phyloP scores from a whole-genome alignment of 2,113 vertebrate species.

The Pollachius pollachius region DNA sequence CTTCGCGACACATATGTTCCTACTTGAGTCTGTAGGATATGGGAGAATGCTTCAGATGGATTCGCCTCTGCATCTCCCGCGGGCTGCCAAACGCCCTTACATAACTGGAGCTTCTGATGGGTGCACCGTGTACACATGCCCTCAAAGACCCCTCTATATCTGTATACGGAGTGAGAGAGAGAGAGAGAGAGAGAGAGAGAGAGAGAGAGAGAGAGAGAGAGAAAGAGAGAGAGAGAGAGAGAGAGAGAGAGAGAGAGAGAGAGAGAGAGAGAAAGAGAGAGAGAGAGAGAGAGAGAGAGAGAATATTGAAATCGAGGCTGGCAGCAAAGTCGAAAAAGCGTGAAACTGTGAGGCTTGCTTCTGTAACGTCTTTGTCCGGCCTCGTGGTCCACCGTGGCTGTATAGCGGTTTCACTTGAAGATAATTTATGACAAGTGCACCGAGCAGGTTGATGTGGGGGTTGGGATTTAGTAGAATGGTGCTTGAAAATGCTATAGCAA shows the following conservation, averaged over 20 bases:
- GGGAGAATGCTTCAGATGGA: conserved; percentile 86
- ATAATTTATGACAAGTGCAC: conserved; percentile 99
- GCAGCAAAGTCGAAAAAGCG: no score
- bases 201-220: background rate
- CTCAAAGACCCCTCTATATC: no score
- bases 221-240: background rate
- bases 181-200: background rate
- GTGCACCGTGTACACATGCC: background rate
- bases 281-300: background rate
- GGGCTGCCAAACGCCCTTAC: conserved; percentile 79
- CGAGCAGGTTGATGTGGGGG: conserved; percentile 77
- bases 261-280: background rate
- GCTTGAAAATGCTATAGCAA: conserved; percentile 99
- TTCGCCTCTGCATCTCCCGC: conserved; percentile 72
- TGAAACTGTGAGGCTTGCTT: conserved; percentile 17
- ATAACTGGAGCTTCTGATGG: conserved; percentile 41
- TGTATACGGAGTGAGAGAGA: background rate
- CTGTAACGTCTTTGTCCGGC: conserved; percentile 85
- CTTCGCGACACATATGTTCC: conserved; percentile 91
- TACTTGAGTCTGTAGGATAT: conserved; percentile 87
- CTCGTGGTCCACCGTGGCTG: conserved; percentile 77
- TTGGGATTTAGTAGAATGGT: conserved; percentile 75
- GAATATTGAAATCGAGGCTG: background rate
- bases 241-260: background rate
- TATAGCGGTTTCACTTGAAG: conserved; percentile 94